Evolutionary conservation across 2,888 invertebrate genomes (phyloP), one percentile per base, ranked within the genome.

Genomic region (Craniophora ligustri): DNA sequence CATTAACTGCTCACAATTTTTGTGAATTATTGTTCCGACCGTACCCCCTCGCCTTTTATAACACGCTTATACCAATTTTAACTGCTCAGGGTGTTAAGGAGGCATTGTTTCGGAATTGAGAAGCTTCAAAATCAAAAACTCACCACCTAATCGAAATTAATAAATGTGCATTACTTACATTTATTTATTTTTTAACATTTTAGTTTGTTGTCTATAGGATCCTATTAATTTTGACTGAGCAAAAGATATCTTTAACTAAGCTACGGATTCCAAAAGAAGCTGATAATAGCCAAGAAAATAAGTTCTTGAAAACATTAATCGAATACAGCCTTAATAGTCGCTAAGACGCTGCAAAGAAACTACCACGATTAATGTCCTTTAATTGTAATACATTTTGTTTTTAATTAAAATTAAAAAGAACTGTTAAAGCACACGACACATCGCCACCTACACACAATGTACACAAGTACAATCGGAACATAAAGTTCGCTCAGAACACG

Each of bases 1-100:
- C 87, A 88, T 92, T 89, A 89, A 89, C 81, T 82, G 90, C 87
- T 87, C 89, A 85, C 86, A 88, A 87, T 92, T 92, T 92, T 92
- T 89, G 87, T 93, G 92, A 93, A 89, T 91, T 92, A 93, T 92
- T 82, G 88, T 88, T 75, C 82, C 72, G 79, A 76, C 76, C 84
- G 79, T 82, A 84, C 88, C 82, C 87, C 86, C 89, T 81, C 84
- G 84, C 81, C 82, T 88, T 89, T 89, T 89, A 85, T 86, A 84
- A 89, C 86, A 88, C 82, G 85, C 81, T 88, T 85, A 84, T 81
- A 83, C 86, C 84, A 80, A 88, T 88, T 86, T 85, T 85, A 84
- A 86, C 84, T 84, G 81, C 82, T 79, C 79, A 60, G 76, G 76
- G 74, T 79, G 79, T 81, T 79, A 77, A 75, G 76, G 71, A 76